Percentiles rank a stretch among this genome's conserved stretches.
Conservation (phyloP, 2,113 vertebrate genomes). For the Ictidomys tridecemlineatus region DNA sequence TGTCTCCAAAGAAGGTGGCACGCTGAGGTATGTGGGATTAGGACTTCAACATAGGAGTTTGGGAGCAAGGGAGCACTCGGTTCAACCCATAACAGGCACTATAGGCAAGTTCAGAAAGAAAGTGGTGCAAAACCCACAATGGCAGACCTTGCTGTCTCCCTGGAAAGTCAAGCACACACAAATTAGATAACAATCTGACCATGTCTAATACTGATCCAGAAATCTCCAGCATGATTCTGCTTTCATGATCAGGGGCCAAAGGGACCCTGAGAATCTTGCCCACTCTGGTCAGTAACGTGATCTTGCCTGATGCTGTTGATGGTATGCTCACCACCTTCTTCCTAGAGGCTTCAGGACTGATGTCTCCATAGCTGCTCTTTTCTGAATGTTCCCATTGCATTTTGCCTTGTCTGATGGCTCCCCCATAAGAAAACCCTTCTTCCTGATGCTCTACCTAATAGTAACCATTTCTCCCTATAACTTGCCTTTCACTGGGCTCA, state of each 20-base stretch:
- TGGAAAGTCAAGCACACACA: not conserved
- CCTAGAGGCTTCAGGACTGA: not conserved
- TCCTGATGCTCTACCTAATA: not conserved
- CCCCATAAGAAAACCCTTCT: not conserved
- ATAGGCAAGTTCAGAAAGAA: not conserved
- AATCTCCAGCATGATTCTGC: not conserved
- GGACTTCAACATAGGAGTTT: not conserved
- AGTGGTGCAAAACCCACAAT: not conserved
- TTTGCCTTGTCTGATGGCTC: not conserved
- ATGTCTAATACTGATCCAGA: not conserved
- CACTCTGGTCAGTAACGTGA: not conserved
- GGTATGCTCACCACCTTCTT: not conserved
- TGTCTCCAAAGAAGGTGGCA: not conserved
- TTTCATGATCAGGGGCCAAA: not conserved
- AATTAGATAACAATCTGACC: not conserved
- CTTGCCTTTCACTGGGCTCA: not conserved
- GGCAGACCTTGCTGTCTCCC: not conserved
- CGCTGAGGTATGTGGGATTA: not conserved
- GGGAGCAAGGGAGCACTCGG: not conserved
- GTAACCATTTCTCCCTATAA: not conserved
- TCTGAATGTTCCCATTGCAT: not conserved
- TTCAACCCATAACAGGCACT: not conserved
- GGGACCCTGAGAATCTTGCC: not conserved
- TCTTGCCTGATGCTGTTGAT: not conserved
- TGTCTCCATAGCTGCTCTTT: not conserved